A percentile compares a stretch with the other conserved stretches of the same genome.
These are phyloP conservation scores for Phanerotoma sp. DNA, from an alignment of 2,888 invertebrate genomes.

Conservation along the genomic window DNA sequence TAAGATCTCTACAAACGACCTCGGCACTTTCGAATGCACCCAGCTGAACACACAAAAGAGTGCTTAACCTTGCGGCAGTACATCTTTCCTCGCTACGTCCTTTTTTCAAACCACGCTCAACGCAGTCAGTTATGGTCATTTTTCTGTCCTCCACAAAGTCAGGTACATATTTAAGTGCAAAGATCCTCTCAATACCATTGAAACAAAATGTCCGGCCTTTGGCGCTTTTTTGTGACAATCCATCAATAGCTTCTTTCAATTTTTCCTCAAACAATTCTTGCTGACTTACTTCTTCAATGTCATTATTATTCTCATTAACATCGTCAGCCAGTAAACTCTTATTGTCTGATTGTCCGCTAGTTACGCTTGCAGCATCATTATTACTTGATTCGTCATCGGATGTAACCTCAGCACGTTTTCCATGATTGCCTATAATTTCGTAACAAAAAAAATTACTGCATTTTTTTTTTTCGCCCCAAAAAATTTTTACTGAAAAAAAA, in stretches of 20 bases:
- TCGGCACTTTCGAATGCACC: conserved; percentile 65
- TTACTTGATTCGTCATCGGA: conserved; percentile 75
- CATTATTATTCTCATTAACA: conserved; percentile 54
- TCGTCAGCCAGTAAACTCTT: conserved; percentile 66
- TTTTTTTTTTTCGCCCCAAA: too few relatives aligned
- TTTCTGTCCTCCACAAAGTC: conserved; percentile 75
- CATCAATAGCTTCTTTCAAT: conserved; percentile 83
- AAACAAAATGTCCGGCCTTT: conserved; percentile 77
- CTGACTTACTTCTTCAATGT: conserved; percentile 64
- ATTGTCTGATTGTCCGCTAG: conserved; percentile 77
- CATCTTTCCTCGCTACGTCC: conserved; percentile 82
- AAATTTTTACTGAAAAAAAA: too few relatives aligned
- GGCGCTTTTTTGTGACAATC: conserved; percentile 83
- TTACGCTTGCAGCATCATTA: conserved; percentile 79
- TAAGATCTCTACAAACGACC: conserved; percentile 69
- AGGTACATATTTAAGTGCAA: conserved; percentile 77
- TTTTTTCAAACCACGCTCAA: conserved; percentile 79
- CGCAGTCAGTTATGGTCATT: conserved; percentile 77
- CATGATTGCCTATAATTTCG: conserved; percentile 29
- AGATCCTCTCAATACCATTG: conserved; percentile 70
- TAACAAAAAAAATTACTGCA: neutral
- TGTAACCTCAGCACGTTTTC: conserved; percentile 63
- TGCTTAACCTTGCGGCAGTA: conserved; percentile 78
- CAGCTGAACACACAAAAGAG: conserved; percentile 81
- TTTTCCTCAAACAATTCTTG: conserved; percentile 85